These are phyloP conservation scores for Drosophila neocordata DNA, from an alignment of 1,140 invertebrate genomes.

Conservation along the genomic window DNA sequence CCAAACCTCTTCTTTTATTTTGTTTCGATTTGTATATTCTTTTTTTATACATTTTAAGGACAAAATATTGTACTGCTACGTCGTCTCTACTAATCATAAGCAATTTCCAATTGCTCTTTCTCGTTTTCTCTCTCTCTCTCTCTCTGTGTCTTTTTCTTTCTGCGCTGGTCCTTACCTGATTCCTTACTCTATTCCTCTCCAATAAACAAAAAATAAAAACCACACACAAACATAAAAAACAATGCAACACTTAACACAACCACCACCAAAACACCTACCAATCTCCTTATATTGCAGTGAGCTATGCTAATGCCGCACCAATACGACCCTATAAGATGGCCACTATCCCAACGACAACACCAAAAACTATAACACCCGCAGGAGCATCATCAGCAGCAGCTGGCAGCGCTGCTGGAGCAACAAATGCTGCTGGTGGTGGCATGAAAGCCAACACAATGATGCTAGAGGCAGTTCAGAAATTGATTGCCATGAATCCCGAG, in stretches of 20 bases:
- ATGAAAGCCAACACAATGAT: constrained; percentile 75
- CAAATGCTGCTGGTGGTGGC: constrained; percentile 28
- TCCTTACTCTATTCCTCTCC: constrained; percentile 9
- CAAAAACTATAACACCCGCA: constrained; percentile 1
- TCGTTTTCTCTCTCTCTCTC: constrained; percentile 13
- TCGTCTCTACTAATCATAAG: constrained; percentile 35
- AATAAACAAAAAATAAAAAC: constrained; percentile 1
- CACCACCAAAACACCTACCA: constrained; percentile 18
- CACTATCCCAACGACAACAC: neutral
- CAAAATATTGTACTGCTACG: neutral
- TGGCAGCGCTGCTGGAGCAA: constrained; percentile 12
- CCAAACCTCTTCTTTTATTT: neutral
- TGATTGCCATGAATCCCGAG: constrained; percentile 76
- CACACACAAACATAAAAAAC: constrained; percentile 5
- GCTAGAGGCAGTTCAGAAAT: constrained; percentile 77
- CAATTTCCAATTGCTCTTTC: constrained; percentile 24
- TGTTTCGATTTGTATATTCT: neutral
- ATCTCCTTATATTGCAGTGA: constrained; percentile 60
- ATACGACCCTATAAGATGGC: constrained; percentile 43
- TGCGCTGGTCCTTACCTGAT: constrained; percentile 1
- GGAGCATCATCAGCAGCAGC: constrained; percentile 5
- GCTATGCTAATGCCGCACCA: constrained; percentile 40
- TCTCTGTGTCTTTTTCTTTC: neutral
- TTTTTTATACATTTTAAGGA: neutral
- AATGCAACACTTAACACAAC: constrained; percentile 11